phyloP scores from a whole-genome alignment of 2,113 vertebrate genomes.

The Eubucco bourcierii region DNA sequence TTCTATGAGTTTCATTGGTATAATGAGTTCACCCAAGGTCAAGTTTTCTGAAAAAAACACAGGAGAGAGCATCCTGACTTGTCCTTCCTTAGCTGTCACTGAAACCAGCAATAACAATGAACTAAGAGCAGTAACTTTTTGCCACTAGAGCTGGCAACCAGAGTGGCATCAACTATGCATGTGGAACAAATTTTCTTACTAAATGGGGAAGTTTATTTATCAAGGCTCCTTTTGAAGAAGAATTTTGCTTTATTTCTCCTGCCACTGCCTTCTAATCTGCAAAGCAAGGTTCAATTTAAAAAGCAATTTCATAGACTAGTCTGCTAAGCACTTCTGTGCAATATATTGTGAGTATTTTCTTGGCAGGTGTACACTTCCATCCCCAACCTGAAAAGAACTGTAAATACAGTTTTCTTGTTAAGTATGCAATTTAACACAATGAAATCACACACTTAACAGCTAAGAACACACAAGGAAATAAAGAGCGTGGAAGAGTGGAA shows the following conservation, averaged over 20 bases:
- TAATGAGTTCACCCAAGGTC: not conserved
- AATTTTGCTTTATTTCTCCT: constrained; percentile 12
- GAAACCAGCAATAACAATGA: not conserved
- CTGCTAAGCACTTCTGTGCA: not conserved
- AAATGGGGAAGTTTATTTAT: not conserved
- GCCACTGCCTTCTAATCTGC: not conserved
- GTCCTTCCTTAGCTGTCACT: not conserved
- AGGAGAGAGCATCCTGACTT: not conserved
- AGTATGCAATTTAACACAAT: not conserved
- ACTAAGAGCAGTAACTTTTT: not conserved
- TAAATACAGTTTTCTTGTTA: not conserved
- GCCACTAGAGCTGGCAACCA: not conserved
- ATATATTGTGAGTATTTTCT: not conserved
- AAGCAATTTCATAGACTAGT: not conserved
- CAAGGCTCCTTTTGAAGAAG: not conserved
- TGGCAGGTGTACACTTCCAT: not conserved
- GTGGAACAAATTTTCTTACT: not conserved
- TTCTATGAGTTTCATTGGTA: not conserved
- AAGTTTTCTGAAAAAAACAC: not conserved
- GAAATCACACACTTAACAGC: not conserved
- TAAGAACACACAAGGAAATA: not conserved
- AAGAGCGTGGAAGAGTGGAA: not conserved
- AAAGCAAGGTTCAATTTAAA: not conserved
- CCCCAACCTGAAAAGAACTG: not conserved
- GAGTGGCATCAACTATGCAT: not conserved